Base-by-base conservation (phyloP, 2,888 invertebrate genomes). In the Micoletzkya japonica region DNA sequence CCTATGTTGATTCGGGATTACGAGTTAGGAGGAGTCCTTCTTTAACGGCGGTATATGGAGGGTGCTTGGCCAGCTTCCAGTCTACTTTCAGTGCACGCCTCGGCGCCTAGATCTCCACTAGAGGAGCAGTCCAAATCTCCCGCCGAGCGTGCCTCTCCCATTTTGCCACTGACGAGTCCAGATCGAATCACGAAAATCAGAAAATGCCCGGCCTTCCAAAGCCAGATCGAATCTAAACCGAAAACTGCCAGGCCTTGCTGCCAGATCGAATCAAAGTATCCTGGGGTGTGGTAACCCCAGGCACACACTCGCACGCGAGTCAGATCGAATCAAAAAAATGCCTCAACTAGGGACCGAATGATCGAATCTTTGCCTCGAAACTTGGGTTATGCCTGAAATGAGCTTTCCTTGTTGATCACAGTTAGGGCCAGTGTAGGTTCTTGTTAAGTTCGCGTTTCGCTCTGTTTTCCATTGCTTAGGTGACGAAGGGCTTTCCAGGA, bases 331-430 rank as follows among this genome's bases (percentile, higher is more conserved):
- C 49, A 24, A 61, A 44, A 14, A n/a, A 61, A 37, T 39, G 17
- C 28, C 28, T 3, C 2, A 4, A 14, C 3, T 4, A 54, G n/a
- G n/a, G 26, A 24, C 56, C 56, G 10, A 54, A 26, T 4, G 37
- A 68, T 68, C 68, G 68, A 68, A 68, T 68, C 39, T 58, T 56
- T 44, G 32, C 68, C 68, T 68, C 68, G 44, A n/a, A 68, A 68
- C 68, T 58, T 68, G 68, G 36, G 14, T 66, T 50, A 28, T 37
- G 54, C 37, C 56, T 37, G 26, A 66, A 36, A 36, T 28, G 10
- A 54, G 14, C 37, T 66, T 66, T 66, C 54, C 37, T 39, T 66
- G 32, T 56, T 56, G 37, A 52, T 63, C 63, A 63, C 34, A 63
- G 26, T 24, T 44, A 50, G 44, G 32, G 36, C n/a, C n/a, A n/a